Percentiles rank a stretch among this genome's conserved stretches.
phyloP scores from a whole-genome alignment of 2,113 vertebrate species.

The Cyanocitta stelleri region DNA sequence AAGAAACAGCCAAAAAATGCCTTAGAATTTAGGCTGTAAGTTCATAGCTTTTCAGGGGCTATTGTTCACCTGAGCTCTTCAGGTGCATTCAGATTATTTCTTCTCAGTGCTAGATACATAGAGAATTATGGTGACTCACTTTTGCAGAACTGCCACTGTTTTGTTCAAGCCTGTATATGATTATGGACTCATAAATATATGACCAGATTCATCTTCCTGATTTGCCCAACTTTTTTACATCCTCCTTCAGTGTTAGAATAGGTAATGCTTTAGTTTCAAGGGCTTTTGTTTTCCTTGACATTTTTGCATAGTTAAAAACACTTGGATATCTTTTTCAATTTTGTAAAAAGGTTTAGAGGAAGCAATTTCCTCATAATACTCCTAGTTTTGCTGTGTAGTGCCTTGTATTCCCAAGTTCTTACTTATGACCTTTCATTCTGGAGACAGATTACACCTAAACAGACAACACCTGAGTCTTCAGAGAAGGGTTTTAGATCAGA shows the following conservation, averaged over 20 bases:
- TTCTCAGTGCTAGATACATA: background rate
- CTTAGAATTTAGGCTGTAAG: background rate
- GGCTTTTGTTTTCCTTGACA: background rate
- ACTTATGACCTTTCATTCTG: background rate
- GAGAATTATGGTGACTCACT: background rate
- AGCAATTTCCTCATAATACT: background rate
- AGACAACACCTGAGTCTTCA: background rate
- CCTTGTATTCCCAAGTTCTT: background rate
- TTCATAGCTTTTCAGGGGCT: background rate
- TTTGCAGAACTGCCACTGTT: background rate
- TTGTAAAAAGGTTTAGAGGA: background rate
- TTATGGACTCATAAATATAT: background rate
- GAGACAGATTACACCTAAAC: conserved; percentile 1
- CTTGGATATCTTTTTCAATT: background rate
- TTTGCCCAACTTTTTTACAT: background rate
- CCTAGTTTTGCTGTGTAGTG: background rate
- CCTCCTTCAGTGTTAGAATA: background rate
- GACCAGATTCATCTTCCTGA: background rate
- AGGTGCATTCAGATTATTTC: background rate
- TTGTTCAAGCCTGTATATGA: background rate
- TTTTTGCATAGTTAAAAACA: background rate
- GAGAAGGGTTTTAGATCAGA: background rate
- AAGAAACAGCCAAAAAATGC: background rate
- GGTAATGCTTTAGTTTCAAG: background rate
- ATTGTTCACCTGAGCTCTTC: background rate